Base-by-base conservation (phyloP, 2,797 vertebrate genomes). In the Mareca penelope region DNA sequence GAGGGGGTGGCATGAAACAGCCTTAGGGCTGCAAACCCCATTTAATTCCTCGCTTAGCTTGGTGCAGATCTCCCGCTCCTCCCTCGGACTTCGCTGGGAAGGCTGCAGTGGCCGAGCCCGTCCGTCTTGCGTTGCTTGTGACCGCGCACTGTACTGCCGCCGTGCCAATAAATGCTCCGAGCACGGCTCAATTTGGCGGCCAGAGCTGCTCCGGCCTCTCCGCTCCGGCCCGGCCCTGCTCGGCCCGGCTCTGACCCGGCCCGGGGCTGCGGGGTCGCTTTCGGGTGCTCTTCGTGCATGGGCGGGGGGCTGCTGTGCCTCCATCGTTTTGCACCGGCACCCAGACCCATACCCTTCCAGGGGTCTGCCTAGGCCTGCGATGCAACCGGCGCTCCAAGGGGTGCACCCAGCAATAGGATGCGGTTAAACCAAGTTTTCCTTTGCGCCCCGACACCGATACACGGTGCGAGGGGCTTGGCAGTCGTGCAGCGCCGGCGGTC, bases 91-190 rank as follows among this genome's bases (percentile, higher is more conserved):
- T 64, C 55, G 13, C 3, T 55, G 67, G 59, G 73, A 72, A 46
- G 15, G 31, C 61, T 75, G 65, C 16, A 2, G 15, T 35, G 67
- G 48, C 75, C 5, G 15, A 90, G 50, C 22, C 61, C 26, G 26
- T 85, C 23, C 76, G 55, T 75, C 37, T 76, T 19, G 57, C 60
- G 1, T 33, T 55, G 65, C 70, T 78, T 78, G 26, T 85, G 87
- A 69, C 92, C 37, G 6, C 24, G 75, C 60, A 52, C 80, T 91
- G 73, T 84, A 72, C 16, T 69, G 59, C 82, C 73, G 8, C 19
- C 5, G 73, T 40, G 88, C 39, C 70, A 96, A 96, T 89, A 95
- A 96, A 93, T 39, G 83, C 80, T 90, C 63, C n/a, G 39, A 85
- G 77, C 12, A 75, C 83, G 64, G 35, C 23, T 75, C 14, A 17